Base-by-base conservation (phyloP, 2,888 invertebrate species). In the Chrysomela aeneicollis region DNA sequence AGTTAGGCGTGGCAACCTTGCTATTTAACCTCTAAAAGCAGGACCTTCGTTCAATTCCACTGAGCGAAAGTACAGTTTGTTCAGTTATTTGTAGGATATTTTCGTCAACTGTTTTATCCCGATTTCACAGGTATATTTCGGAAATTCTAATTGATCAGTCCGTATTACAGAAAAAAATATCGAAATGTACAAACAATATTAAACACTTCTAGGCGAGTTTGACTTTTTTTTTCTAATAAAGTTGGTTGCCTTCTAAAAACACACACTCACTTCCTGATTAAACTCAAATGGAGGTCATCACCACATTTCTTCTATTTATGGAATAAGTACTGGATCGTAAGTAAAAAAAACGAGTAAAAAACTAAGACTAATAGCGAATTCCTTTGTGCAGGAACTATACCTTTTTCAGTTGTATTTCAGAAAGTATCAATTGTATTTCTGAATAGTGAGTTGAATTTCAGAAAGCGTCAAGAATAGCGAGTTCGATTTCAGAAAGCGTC, bases 1-100 rank as follows among this genome's bases (percentile, higher is more conserved):
- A 68, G 72, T 74, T 71, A 75, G 79, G 81, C 79, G 80, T 78
- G 77, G 79, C 77, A 81, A 80, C 81, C 82, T 81, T 81, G 81
- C 76, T 61, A 69, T 63, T 72, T 78, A 80, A 76, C 81, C 81
- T 81, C 80, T 42, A 42, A 42, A 42, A 3, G 15, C 15, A 42
- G 15, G 42, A 42, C 42, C 42, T 42, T 42, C 42, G 42, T 42
- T 42, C 42, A 15, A 6, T 42, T 42, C 42, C 15, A 42, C 2
- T 15, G 12, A 3, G 42, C 42, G 42, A 42, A 42, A 42, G 42
- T 42, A 42, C 15, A 15, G 15, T 42, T 42, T 8, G 15, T 35
- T 26, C 6, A 3, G 26, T 35, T 35, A 35, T 12, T 35, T 10
- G 26, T 26, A 26, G 4, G 6, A 26, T 26, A 26, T 26, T 26